Percentiles rank a stretch among this genome's conserved stretches.
Evolutionary conservation across 2,113 vertebrate genomes (phyloP).

Genomic region (Elaphurus davidianus): DNA sequence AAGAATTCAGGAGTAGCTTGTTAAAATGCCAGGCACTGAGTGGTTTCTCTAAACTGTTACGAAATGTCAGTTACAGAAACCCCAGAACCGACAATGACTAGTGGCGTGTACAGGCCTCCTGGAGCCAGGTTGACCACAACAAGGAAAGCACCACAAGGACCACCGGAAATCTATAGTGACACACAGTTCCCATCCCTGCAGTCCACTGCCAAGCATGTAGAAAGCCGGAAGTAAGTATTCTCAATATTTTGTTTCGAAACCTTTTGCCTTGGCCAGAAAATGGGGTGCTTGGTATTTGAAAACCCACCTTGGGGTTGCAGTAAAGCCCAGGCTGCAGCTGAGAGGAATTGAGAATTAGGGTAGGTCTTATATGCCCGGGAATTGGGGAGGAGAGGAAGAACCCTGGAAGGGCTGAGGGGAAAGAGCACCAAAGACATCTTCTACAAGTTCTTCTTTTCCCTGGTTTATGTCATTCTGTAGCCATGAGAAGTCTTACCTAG

Average conservation of each 20-base stretch:
- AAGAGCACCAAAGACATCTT: neutral
- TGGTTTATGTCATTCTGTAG: neutral
- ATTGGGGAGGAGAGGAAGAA: neutral
- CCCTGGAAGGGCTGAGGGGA: neutral
- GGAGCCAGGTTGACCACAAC: constrained; percentile 89
- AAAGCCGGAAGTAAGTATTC: constrained; percentile 93
- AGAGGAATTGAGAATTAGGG: neutral
- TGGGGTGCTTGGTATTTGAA: neutral
- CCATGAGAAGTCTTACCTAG: neutral
- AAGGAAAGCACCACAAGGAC: constrained; percentile 88
- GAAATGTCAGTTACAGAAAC: constrained; percentile 81
- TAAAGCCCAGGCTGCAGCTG: neutral
- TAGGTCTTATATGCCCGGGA: neutral
- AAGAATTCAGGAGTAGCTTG: neutral
- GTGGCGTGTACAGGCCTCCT: constrained; percentile 96
- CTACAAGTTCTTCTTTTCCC: neutral
- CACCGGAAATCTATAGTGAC: constrained; percentile 96
- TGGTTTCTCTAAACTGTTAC: neutral
- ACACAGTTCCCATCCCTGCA: constrained; percentile 96
- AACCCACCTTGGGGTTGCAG: neutral
- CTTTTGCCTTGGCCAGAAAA: neutral
- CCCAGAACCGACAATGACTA: constrained; percentile 86
- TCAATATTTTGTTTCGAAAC: neutral
- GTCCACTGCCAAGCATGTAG: constrained; percentile 95
- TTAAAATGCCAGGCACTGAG: neutral